Evolutionary conservation across 2,888 invertebrate species (phyloP).

Genomic region (Boloria euphrosyne): DNA sequence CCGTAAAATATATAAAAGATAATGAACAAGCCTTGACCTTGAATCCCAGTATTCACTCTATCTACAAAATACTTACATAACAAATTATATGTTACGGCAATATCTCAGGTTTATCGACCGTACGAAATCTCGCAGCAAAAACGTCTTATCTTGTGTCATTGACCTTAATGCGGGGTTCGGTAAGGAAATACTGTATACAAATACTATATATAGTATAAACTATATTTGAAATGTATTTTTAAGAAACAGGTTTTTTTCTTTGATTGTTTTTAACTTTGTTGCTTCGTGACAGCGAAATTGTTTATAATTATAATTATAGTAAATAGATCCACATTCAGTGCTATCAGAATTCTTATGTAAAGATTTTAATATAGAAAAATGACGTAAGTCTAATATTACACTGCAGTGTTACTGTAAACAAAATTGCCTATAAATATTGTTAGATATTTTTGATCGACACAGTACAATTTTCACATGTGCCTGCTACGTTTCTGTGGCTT

Average conservation of each 20-base stretch:
- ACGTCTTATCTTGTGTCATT: constrained; percentile 31
- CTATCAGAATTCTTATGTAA: not conserved
- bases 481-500: too few species aligned
- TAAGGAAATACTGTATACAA: constrained; percentile 10
- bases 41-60: constrained; percentile 8
- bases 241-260: too few species aligned
- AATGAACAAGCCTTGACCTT: constrained; percentile 14
- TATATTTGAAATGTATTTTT: too few species aligned
- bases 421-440: not conserved
- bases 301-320: too few species aligned
- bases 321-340: not conserved
- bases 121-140: constrained; percentile 30
- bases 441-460: too few species aligned
- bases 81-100: constrained; percentile 25
- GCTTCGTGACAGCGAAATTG: not conserved
- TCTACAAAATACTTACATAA: constrained; percentile 14
- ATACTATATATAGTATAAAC: constrained; percentile 3
- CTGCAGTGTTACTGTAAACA: not conserved
- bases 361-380: not conserved
- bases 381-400: not conserved
- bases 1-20: not conserved
- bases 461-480: too few species aligned
- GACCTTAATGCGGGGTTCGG: constrained; percentile 26
- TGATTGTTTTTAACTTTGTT: too few species aligned
- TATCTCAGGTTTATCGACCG: constrained; percentile 34